Percentiles rank a stretch among this genome's conserved stretches.
Conservation (phyloP, 92 coral and sea anemone genomes). For the Bergia sp. region DNA sequence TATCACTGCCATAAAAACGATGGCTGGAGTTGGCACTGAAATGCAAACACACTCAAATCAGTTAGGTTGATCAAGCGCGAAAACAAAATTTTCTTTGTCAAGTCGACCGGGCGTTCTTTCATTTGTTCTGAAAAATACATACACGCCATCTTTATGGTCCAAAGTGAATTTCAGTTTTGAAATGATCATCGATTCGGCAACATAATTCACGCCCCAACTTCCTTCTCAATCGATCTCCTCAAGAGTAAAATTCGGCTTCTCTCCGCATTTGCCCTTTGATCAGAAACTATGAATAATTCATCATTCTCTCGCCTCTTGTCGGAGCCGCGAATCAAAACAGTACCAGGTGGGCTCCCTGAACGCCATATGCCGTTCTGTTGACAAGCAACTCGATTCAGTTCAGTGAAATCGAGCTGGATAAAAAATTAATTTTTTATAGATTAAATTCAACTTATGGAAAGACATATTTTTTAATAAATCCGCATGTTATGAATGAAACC, state of each 20-base stretch:
- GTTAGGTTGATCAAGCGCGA: conserved; percentile 25
- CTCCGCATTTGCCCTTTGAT: conserved; percentile 49
- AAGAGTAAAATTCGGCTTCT: conserved; percentile 49
- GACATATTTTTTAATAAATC: background rate
- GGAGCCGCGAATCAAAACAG: conserved; percentile 29
- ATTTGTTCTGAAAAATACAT: background rate
- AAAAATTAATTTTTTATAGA: background rate
- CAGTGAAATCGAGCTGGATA: background rate
- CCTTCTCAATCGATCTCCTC: conserved; percentile 28
- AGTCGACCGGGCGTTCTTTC: background rate
- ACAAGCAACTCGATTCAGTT: background rate
- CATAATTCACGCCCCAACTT: conserved; percentile 39
- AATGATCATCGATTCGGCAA: conserved; percentile 40
- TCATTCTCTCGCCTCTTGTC: background rate
- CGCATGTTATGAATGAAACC: background rate
- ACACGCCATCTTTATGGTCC: conserved; percentile 43
- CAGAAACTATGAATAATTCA: conserved; percentile 46
- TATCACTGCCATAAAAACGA: conserved; percentile 98
- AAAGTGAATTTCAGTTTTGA: conserved; percentile 13
- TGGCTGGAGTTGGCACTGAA: conserved; percentile 99
- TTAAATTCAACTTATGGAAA: background rate
- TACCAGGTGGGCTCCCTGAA: conserved; percentile 29
- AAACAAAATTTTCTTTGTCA: background rate
- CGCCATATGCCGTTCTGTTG: conserved; percentile 20
- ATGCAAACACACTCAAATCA: conserved; percentile 47